Evolutionary conservation across 2,797 vertebrate genomes (phyloP), one percentile per base, ranked within the genome.

Genomic region (Alca torda): DNA sequence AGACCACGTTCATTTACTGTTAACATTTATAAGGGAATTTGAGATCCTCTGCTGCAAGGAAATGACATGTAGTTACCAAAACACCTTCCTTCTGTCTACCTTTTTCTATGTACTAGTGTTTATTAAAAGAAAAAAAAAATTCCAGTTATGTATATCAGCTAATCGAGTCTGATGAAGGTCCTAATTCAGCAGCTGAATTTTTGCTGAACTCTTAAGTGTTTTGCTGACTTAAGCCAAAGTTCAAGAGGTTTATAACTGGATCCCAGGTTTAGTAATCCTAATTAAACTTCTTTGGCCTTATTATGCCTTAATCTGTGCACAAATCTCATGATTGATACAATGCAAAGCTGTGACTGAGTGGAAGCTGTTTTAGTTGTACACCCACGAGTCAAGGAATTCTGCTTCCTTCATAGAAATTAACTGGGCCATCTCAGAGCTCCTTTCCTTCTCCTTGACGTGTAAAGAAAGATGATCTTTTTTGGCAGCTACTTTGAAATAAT

Each of bases 221-320:
- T 84, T 84, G 35, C 69, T 95, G 67, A 70, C 63, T 84, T 86
- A 73, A 94, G 54, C 35, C 43, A 41, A 86, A 60, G 25, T 90
- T 85, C 61, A 84, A 45, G 65, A 80, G 12, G 12, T 88, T 95
- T 89, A 76, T 91, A 91, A 89, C 46, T 89, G 72, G 43, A 85
- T 93, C 41, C 33, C 45, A 63, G 41, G 19, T 93, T 95, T 83
- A 91, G 35, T 84, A 96, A 95, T 88, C 50, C 68, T 91, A 75
- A 87, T 73, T 92, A 87, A 89, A 94, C 65, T 89, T 80, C 82
- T 92, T 78, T 85, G 82, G 59, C 65, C n/a, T 87, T 83, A 73
- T 81, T 91, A 89, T 68, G 68, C 53, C 78, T 51, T 92, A 87
- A 84, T 75, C 81, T 65, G 25, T 92, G 64, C 69, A 72, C 25